Percentiles rank a stretch among this genome's conserved stretches.
These are phyloP conservation scores for Tetragnatha montana DNA, from an alignment of 2,888 invertebrate genomes.

Conservation along the genomic window DNA sequence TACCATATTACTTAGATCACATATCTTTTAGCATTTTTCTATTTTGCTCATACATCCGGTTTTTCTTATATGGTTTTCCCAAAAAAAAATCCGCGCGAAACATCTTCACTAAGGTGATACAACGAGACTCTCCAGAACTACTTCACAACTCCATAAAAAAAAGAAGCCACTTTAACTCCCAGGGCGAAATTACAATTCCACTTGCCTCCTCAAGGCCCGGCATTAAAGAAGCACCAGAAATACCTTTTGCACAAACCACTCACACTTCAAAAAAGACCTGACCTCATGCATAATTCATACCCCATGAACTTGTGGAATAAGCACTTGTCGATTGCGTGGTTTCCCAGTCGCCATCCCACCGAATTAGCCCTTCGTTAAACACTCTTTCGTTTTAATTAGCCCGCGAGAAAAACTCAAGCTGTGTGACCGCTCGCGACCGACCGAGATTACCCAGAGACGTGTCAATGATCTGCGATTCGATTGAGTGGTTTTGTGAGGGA, in stretches of 20 bases:
- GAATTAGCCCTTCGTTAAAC: not conserved
- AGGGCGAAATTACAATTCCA: too few species aligned
- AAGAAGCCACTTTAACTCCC: too few species aligned
- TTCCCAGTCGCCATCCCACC: not conserved
- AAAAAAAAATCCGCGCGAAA: too few species aligned
- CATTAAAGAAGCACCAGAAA: not conserved
- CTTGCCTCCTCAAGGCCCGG: not conserved
- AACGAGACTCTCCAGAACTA: too few species aligned
- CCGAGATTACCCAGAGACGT: not conserved
- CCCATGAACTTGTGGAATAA: not conserved
- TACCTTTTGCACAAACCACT: not conserved
- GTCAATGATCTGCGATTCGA: constrained; percentile 10
- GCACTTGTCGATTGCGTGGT: not conserved
- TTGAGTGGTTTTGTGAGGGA: constrained; percentile 13
- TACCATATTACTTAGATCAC: too few species aligned
- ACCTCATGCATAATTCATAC: not conserved
- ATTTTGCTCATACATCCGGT: too few species aligned
- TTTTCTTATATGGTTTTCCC: too few species aligned
- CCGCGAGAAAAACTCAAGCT: not conserved
- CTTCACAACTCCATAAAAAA: too few species aligned
- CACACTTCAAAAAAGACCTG: not conserved
- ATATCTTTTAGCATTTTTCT: too few species aligned
- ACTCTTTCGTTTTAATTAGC: not conserved
- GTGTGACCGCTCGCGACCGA: not conserved
- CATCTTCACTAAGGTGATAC: too few species aligned